Base-by-base conservation (phyloP, 2,888 invertebrate genomes). In the Nasonia oneida region DNA sequence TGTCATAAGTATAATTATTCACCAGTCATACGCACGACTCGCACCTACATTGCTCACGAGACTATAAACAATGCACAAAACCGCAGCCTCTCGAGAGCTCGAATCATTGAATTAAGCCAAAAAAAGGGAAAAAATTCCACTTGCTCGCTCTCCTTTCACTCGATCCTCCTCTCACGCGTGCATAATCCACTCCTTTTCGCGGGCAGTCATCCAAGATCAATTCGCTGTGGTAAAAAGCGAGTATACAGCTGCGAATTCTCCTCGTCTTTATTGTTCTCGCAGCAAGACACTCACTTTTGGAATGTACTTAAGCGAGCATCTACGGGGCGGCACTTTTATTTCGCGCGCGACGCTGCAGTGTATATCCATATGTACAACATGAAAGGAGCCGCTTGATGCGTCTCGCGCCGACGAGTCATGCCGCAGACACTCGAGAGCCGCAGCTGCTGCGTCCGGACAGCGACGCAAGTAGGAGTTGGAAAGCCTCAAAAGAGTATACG, bases 141-240 rank as follows among this genome's bases (percentile, higher is more conserved):
- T 61, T 29, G 23, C 29, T 29, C 12, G 42, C 15, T 33, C 23
- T 12, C 8, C 37, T 29, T 57, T 77, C 39, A 23, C 3, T 10
- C 39, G 37, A 5, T 3, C 8, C n/a, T 29, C 29, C 39, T 18
- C 39, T 15, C 33, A 10, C 67, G 47, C 47, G 67, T 18, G 78
- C 47, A 18, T 39, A 12, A 37, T 12, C 5, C 14, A 23, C n/a
- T 33, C 53, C 33, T 18, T 29, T 29, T 29, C 39, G n/a, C 57
- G 83, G 83, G 83, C 83, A 83, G 14, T 42, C 37, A 47, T 78
- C 83, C 83, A 78, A 79, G 73, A 78, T 83, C 83, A 83, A 83
- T 83, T 42, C 53, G 29, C 0, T 33, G 12, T 3, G 14, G 29
- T 75, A 12, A 47, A 47, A 47, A 47, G 10, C 47, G 47, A 47